phyloP scores from a whole-genome alignment of 2,888 invertebrate genomes.

The Aleiodes testaceus region DNA sequence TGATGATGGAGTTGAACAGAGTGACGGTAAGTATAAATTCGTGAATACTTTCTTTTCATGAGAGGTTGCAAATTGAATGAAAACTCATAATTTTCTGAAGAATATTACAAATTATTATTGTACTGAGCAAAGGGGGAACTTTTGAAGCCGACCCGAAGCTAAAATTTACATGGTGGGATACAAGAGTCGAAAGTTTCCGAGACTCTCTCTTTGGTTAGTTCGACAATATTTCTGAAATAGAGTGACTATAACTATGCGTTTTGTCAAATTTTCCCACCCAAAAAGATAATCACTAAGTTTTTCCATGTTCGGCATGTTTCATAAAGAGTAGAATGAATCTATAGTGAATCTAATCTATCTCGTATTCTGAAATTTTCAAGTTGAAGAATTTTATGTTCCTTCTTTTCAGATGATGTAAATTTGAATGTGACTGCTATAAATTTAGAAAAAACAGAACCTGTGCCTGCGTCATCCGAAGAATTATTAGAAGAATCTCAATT shows the following conservation, averaged over 20 bases:
- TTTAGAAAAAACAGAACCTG: not conserved
- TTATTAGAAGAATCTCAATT: not conserved
- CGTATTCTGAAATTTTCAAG: too few relatives aligned
- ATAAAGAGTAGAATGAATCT: too few relatives aligned
- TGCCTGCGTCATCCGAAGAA: not conserved
- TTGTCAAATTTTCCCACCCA: not conserved
- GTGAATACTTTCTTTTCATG: not conserved
- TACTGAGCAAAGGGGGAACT: too few relatives aligned
- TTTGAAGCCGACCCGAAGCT: too few relatives aligned
- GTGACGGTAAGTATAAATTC: conserved; percentile 59
- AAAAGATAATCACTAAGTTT: not conserved
- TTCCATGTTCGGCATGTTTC: too few relatives aligned
- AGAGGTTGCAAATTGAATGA: not conserved
- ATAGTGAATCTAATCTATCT: too few relatives aligned
- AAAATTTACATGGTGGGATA: too few relatives aligned
- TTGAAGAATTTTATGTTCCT: not conserved
- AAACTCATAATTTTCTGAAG: not conserved
- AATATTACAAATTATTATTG: too few relatives aligned
- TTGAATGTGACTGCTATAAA: conserved; percentile 62
- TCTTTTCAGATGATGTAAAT: conserved; percentile 57
- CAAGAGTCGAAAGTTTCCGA: too few relatives aligned
- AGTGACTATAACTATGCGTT: not conserved
- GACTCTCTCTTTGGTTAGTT: too few relatives aligned
- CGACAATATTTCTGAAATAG: not conserved
- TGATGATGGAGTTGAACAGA: conserved; percentile 48